phyloP scores from a whole-genome alignment of 2,888 invertebrate genomes.

The Protodeltote pygarga region DNA sequence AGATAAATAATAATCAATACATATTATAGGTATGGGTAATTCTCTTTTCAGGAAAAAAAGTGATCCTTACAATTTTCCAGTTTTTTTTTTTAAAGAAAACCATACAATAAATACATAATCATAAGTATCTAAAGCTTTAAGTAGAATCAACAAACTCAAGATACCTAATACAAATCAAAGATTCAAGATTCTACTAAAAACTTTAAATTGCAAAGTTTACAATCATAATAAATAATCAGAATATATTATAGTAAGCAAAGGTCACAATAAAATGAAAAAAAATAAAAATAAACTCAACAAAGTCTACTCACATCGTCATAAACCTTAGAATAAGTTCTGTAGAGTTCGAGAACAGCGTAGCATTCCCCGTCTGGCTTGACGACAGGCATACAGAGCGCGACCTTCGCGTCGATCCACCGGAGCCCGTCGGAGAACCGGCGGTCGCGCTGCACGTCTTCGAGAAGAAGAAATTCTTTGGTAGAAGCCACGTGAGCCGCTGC shows the following conservation, averaged over 20 bases:
- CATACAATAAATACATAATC: no score
- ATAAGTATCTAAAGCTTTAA: no score
- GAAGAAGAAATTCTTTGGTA: conserved; percentile 84
- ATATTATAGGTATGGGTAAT: no score
- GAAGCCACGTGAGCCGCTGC: conserved; percentile 87
- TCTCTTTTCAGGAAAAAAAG: no score
- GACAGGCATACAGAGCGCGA: conserved; percentile 87
- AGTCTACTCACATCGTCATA: conserved; percentile 69
- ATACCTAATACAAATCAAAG: no score
- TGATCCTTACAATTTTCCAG: no score
- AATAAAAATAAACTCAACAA: not conserved
- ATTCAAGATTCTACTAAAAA: no score
- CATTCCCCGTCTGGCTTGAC: conserved; percentile 87
- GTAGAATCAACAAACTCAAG: no score
- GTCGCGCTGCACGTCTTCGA: conserved; percentile 86
- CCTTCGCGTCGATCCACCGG: conserved; percentile 85
- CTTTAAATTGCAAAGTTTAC: no score
- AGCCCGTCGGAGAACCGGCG: conserved; percentile 87
- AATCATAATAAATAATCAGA: no score
- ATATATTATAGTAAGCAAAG: no score
- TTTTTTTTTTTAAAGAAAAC: no score
- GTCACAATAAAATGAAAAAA: not conserved
- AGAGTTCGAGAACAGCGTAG: conserved; percentile 87
- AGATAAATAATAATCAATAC: not conserved
- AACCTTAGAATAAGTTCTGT: conserved; percentile 70